These are phyloP conservation scores for Drosophila novamexicana DNA, from an alignment of 1,140 invertebrate species.

Conservation along the genomic window DNA sequence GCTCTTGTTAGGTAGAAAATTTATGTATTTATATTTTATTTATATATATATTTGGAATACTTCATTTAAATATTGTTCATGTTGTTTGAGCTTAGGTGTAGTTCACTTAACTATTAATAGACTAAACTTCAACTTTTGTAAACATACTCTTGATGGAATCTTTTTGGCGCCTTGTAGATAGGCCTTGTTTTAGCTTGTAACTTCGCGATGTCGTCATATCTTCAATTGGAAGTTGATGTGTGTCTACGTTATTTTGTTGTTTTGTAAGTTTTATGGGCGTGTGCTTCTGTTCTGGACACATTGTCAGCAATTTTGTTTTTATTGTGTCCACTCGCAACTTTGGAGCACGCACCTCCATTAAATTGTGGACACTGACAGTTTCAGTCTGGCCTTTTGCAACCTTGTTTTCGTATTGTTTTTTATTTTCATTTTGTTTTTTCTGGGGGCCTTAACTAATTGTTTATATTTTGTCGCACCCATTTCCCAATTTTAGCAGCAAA, in stretches of 20 bases:
- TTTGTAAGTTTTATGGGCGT: conserved; percentile 42
- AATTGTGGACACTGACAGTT: conserved; percentile 28
- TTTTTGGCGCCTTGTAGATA: too few species aligned
- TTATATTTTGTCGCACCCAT: conserved; percentile 26
- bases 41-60: too few species aligned
- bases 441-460: conserved; percentile 16
- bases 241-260: conserved; percentile 27
- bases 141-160: too few species aligned
- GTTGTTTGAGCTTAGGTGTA: too few species aligned
- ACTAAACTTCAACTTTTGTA: too few species aligned
- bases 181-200: not conserved
- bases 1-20: too few species aligned
- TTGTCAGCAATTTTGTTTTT: conserved; percentile 18
- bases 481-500: conserved; percentile 20
- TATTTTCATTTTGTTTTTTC: conserved; percentile 1
- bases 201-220: conserved; percentile 48
- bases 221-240: conserved; percentile 49
- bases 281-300: conserved; percentile 7
- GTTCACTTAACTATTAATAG: too few species aligned
- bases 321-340: conserved; percentile 33
- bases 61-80: too few species aligned
- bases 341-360: conserved; percentile 31
- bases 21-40: too few species aligned
- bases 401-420: conserved; percentile 2
- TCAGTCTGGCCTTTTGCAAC: conserved; percentile 15